phyloP scores from a whole-genome alignment of 2,113 vertebrate species.

The Percina caprodes region DNA sequence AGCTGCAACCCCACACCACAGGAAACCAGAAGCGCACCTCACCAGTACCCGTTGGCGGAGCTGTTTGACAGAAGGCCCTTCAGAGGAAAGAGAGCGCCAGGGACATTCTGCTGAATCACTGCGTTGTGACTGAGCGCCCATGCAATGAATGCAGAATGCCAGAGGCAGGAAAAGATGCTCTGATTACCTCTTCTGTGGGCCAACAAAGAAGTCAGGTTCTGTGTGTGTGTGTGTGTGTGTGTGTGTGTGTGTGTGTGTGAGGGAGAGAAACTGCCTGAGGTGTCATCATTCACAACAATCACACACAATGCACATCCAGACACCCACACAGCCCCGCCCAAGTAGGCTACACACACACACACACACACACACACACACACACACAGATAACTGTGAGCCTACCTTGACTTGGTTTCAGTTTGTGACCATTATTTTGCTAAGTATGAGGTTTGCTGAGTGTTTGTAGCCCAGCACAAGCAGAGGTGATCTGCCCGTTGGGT shows the following conservation, averaged over 20 bases:
- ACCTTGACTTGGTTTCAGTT: conserved; percentile 23
- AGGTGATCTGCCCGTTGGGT: conserved; percentile 29
- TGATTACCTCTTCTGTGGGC: conserved; percentile 66
- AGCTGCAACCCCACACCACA: conserved; percentile 82
- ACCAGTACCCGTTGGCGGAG: conserved; percentile 56
- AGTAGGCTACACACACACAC: conserved; percentile 29
- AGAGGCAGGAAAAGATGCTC: conserved; percentile 68
- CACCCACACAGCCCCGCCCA: conserved; percentile 57
- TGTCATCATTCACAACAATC: conserved; percentile 63
- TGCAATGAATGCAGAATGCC: conserved; percentile 63
- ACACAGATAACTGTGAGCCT: not conserved
- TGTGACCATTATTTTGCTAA: conserved; percentile 28
- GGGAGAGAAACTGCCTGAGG: conserved; percentile 62
- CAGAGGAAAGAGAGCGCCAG: conserved; percentile 62
- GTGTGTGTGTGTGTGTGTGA: conserved; percentile 19
- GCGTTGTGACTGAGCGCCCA: conserved; percentile 69
- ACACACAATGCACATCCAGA: conserved; percentile 61
- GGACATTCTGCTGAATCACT: conserved; percentile 85
- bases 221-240: conserved; percentile 9
- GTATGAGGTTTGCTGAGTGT: not conserved
- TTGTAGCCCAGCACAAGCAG: conserved; percentile 21
- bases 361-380: conserved; percentile 58
- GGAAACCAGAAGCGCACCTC: conserved; percentile 77
- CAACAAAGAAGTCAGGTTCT: conserved; percentile 59
- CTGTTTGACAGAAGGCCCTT: conserved; percentile 74